These are phyloP conservation scores for Nanorana parkeri DNA, from an alignment of 2,113 vertebrate genomes.

Conservation along the genomic window DNA sequence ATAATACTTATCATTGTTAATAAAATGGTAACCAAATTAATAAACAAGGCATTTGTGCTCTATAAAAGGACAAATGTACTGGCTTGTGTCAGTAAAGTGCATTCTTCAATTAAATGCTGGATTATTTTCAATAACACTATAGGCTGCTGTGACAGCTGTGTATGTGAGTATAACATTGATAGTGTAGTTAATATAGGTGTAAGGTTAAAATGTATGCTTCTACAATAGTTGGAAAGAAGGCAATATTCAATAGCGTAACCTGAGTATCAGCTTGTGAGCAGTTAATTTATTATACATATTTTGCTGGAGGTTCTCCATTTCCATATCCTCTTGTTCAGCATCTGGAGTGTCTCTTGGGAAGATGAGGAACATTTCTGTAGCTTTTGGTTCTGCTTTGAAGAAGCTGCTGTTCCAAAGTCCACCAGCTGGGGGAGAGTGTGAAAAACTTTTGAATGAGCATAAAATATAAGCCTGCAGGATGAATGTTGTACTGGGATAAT, in stretches of 20 bases:
- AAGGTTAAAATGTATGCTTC: neutral
- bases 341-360: constrained; percentile 48
- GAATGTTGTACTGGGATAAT: neutral
- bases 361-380: constrained; percentile 37
- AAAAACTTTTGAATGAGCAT: constrained; percentile 46
- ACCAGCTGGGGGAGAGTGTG: constrained; percentile 49
- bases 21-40: no score
- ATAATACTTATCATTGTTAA: no score
- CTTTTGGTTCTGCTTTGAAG: constrained; percentile 49
- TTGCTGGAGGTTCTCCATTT: constrained; percentile 47
- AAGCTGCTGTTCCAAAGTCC: constrained; percentile 19
- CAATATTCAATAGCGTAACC: constrained; percentile 22
- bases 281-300: constrained; percentile 55
- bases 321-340: constrained; percentile 54
- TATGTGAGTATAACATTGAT: no score
- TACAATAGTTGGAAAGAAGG: neutral
- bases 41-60: no score
- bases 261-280: constrained; percentile 32
- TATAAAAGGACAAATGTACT: no score
- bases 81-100: no score
- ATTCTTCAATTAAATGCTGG: no score
- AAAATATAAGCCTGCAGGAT: neutral
- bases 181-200: no score
- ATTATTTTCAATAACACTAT: no score
- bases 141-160: no score